A percentile compares a stretch with the other conserved stretches of the same genome.
phyloP scores from a whole-genome alignment of 2,888 invertebrate species.

The Caenorhabditis parvicauda region DNA sequence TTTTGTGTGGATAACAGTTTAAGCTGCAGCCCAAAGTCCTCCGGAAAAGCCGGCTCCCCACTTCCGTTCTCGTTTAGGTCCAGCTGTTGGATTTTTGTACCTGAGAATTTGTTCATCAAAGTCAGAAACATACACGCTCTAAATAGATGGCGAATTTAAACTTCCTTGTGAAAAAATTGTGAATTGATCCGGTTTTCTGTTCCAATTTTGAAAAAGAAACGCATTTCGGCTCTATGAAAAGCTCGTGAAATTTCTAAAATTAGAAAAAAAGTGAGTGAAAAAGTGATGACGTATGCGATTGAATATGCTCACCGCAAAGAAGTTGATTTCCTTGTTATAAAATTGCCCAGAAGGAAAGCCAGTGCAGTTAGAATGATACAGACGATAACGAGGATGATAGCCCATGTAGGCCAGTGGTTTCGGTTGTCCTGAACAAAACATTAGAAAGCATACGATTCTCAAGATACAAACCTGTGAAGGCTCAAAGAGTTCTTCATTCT shows the following conservation, averaged over 20 bases:
- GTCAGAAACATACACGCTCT: too few species aligned
- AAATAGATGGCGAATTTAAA: too few species aligned
- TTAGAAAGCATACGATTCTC: neutral
- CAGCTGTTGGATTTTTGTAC: slow-evolving; percentile 15
- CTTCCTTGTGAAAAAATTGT: too few species aligned
- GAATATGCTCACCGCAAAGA: slow-evolving; percentile 17
- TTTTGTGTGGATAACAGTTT: too few species aligned
- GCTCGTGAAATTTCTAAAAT: neutral
- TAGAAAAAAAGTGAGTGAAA: too few species aligned
- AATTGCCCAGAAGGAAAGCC: slow-evolving; percentile 45
- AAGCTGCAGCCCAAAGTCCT: slow-evolving; percentile 46
- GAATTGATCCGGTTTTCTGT: neutral
- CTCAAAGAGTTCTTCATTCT: neutral
- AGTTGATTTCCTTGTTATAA: slow-evolving; percentile 35
- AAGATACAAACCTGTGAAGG: neutral
- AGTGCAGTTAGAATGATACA: slow-evolving; percentile 37
- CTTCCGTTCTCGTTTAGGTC: slow-evolving; percentile 26
- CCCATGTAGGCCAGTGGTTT: slow-evolving; percentile 46
- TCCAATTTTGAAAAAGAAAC: neutral
- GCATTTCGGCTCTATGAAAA: neutral
- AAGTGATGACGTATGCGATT: neutral
- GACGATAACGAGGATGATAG: slow-evolving; percentile 36
- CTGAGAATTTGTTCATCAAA: slow-evolving; percentile 14
- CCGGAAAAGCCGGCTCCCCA: slow-evolving; percentile 51
- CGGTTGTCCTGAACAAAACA: slow-evolving; percentile 21